A percentile compares a stretch with the other conserved stretches of the same genome.
Evolutionary conservation across 2,888 invertebrate genomes (phyloP).

Genomic region (Cheilosia vulpina): DNA sequence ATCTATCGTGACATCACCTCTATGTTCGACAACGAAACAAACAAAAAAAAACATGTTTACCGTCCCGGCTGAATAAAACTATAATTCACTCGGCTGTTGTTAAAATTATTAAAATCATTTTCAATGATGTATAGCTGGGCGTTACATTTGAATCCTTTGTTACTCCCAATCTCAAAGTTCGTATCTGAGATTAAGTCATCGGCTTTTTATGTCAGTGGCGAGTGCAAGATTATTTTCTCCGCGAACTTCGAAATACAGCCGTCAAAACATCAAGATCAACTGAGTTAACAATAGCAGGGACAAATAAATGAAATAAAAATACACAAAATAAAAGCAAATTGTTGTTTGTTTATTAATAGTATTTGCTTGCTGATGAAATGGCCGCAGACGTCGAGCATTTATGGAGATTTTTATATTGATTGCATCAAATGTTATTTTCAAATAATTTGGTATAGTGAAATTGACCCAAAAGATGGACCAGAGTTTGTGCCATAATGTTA

Average conservation of each 20-base stretch:
- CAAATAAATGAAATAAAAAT: slow-evolving; percentile 28
- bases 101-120: slow-evolving; percentile 44
- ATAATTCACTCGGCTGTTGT: slow-evolving; percentile 36
- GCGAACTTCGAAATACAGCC: not conserved
- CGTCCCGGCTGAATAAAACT: slow-evolving; percentile 13
- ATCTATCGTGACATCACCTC: slow-evolving; percentile 54
- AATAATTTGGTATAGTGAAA: slow-evolving; percentile 12
- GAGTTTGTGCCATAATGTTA: slow-evolving; percentile 31
- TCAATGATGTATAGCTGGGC: slow-evolving; percentile 13
- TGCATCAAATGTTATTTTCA: slow-evolving; percentile 48
- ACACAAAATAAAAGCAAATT: slow-evolving; percentile 1
- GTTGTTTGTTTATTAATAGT: not conserved
- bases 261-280: slow-evolving; percentile 38
- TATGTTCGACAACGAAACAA: slow-evolving; percentile 2
- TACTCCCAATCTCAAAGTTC: slow-evolving; percentile 11
- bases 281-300: slow-evolving; percentile 24
- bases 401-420: slow-evolving; percentile 10
- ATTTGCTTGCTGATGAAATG: not conserved
- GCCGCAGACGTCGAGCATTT: not conserved
- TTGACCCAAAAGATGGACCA: slow-evolving; percentile 24
- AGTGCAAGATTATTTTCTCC: not conserved
- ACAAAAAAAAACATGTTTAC: slow-evolving; percentile 29
- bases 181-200: slow-evolving; percentile 37
- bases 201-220: not conserved
- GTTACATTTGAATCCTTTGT: not conserved